phyloP scores from a whole-genome alignment of 2,113 vertebrate genomes.

The Nesogale talazaci region DNA sequence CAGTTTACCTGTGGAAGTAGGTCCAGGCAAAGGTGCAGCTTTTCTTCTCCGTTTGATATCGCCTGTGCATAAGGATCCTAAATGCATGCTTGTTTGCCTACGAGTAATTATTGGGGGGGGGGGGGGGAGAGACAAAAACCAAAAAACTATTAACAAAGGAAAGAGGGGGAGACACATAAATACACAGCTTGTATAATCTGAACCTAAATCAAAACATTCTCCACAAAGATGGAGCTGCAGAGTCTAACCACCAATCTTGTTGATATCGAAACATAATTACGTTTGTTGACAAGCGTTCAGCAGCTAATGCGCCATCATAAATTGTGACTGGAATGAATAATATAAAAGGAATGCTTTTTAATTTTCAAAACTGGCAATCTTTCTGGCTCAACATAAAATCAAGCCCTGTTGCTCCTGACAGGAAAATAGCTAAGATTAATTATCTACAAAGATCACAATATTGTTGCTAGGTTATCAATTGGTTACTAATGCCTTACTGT shows the following conservation, averaged over 20 bases:
- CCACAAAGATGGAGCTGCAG: conserved; percentile 84
- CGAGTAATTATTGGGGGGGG: conserved; percentile 87
- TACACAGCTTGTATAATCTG: conserved; percentile 84
- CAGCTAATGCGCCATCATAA: conserved; percentile 92
- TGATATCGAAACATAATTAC: conserved; percentile 97
- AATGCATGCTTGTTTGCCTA: conserved; percentile 98
- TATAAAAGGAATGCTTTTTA: conserved; percentile 95
- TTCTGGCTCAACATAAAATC: conserved; percentile 90
- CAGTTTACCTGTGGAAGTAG: conserved; percentile 90
- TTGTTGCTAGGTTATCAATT: conserved; percentile 89
- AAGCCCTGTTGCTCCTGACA: conserved; percentile 86
- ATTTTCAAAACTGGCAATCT: conserved; percentile 95
- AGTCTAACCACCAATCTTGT: conserved; percentile 94
- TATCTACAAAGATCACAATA: conserved; percentile 89
- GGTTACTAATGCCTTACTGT: conserved; percentile 87
- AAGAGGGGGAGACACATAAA: conserved; percentile 80
- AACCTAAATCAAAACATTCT: conserved; percentile 86
- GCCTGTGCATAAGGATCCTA: conserved; percentile 96
- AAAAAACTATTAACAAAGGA: conserved; percentile 86
- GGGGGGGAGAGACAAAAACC: background rate
- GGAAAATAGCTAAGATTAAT: conserved; percentile 90
- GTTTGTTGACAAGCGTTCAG: conserved; percentile 93
- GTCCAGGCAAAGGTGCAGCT: conserved; percentile 94
- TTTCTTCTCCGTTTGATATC: conserved; percentile 98
- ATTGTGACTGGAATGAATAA: conserved; percentile 92